A percentile compares a stretch with the other conserved stretches of the same genome.
phyloP scores from a whole-genome alignment of 2,113 vertebrate genomes.

The Ariopsis seemanni region DNA sequence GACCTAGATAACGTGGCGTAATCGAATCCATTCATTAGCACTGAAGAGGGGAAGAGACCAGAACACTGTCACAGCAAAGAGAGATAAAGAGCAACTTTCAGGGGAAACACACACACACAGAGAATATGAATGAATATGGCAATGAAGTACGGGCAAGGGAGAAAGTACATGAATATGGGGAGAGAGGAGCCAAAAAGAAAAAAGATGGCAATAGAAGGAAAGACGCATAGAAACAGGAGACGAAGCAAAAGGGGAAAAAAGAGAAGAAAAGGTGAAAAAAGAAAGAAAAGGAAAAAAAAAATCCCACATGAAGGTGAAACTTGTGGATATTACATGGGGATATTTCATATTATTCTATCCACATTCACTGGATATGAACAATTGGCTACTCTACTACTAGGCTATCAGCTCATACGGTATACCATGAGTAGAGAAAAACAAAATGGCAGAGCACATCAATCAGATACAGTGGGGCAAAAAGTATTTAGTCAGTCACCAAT shows the following conservation, averaged over 20 bases:
- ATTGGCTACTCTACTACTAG: no score
- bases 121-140: not conserved
- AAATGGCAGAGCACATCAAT: no score
- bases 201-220: not conserved
- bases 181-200: not conserved
- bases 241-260: not conserved
- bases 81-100: constrained; percentile 38
- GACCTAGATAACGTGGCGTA: constrained; percentile 30
- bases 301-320: not conserved
- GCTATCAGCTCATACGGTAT: no score
- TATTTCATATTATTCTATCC: not conserved
- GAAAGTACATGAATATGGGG: not conserved
- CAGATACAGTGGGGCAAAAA: no score
- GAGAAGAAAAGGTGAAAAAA: not conserved
- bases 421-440: no score
- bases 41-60: constrained; percentile 30
- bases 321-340: not conserved
- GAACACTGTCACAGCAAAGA: constrained; percentile 20
- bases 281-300: not conserved
- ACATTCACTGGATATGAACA: no score
- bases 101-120: not conserved
- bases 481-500: no score
- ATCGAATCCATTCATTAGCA: constrained; percentile 33
- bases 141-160: not conserved
- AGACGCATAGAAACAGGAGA: not conserved